Evolutionary conservation across 2,113 vertebrate species (phyloP), one percentile per base, ranked within the genome.

Genomic region (Cyanistes caeruleus): DNA sequence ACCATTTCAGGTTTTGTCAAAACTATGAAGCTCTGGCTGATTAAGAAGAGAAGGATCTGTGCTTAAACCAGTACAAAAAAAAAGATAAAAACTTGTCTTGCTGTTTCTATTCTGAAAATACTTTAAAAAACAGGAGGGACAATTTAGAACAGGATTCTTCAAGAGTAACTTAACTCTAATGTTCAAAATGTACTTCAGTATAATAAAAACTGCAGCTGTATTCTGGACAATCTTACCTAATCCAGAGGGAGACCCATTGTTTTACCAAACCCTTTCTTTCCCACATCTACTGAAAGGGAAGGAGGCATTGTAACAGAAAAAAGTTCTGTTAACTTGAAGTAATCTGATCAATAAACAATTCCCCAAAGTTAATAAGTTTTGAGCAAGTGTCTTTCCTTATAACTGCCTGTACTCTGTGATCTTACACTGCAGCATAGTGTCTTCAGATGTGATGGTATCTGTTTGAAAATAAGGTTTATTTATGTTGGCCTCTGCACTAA

Each of bases 171-270:
- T 39, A 55, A 73, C 7, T 64, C 37, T 21, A 2, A 53, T 76
- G 20, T 49, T 84, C 48, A 43, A 75, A 53, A 69, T 37, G 1
- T 58, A 31, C 9, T 41, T 78, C 18, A 33, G 10, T 48, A 1
- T 55, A 30, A 43, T 20, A 43, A 70, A 59, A 13, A 15, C 14
- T 62, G 33, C n/a, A 89, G 0, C 59, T 1, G 0, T 72, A 8
- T 78, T 84, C 44, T 75, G 78, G 31, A 35, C 30, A 7, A 6
- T 55, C 3, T 62, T 59, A 64, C 2, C 30, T 84, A 75, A 30
- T 87, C 30, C 17, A 63, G 44, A 84, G 39, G 33, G 35, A 82
- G 7, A 44, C 23, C 12, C 20, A 5, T 8, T 88, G 35, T 70
- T 81, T 44, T 59, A 56, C 35, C 48, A 85, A 82, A 25, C 30